Evolutionary conservation across 2,888 invertebrate genomes (phyloP), one percentile per base, ranked within the genome.

Genomic region (Orchestes rusci): DNA sequence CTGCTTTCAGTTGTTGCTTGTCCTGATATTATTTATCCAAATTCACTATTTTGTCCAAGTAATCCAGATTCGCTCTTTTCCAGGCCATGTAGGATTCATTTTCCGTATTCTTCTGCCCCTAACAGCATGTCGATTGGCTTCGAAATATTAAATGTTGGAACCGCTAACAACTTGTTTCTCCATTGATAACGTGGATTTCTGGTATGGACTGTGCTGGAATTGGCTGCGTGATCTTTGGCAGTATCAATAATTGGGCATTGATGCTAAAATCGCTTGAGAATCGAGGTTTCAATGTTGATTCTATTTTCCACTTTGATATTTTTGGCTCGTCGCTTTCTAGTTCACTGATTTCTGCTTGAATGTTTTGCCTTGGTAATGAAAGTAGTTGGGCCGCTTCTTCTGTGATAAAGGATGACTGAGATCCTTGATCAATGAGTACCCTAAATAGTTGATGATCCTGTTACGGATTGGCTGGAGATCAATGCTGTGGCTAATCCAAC

Each of bases 181-280:
- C n/a, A n/a, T n/a, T n/a, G n/a, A n/a, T n/a, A n/a, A 10, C 10
- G 23, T 23, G 7, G 5, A 23, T 23, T 10, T 23, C 23, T 23
- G 23, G 23, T 23, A 23, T 7, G 5, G 16, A n/a, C 16, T 16
- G 15, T 12, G n/a, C 4, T 34, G 34, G 16, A 5, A 15, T 16
- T 34, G 13, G n/a, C 17, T 34, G n/a, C 4, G 34, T 34, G 34
- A 34, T 34, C n/a, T n/a, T n/a, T n/a, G n/a, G n/a, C n/a, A n/a
- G n/a, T n/a, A n/a, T n/a, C n/a, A n/a, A n/a, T n/a, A n/a, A n/a
- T n/a, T n/a, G n/a, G n/a, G n/a, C n/a, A n/a, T n/a, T n/a, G n/a
- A n/a, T n/a, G n/a, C n/a, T 16, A 16, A 3, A 16, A 12, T 34
- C 16, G 17, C 16, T 34, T 7, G 8, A 10, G 23, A 23, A 23